Base-by-base conservation (phyloP, 2,113 vertebrate species). In the Corythornis cristatus region DNA sequence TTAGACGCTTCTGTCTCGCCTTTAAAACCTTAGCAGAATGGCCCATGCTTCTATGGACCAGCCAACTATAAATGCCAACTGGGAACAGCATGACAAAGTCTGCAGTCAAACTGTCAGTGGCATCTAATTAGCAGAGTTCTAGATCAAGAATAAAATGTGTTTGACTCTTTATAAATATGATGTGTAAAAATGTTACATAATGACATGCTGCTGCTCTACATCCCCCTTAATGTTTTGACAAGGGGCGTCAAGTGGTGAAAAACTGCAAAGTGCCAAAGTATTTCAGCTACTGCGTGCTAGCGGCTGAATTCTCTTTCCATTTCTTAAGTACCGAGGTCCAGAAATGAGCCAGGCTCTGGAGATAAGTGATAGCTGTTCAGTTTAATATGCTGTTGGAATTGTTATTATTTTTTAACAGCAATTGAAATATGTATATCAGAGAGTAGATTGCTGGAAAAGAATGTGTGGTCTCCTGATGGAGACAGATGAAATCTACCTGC, bases 181-280 rank as follows among this genome's bases (percentile, higher is more conserved):
- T 92, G 89, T 94, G 93, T 71, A 96, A 96, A 96, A 96, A 96
- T 78, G 88, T 96, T 94, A 96, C 71, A 96, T 95, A 96, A 97
- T 92, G 93, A 93, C 94, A 83, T 96, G 93, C 93, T 95, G 93
- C 87, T 90, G 64, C 83, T 83, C 81, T 92, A 90, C 93, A 93
- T 81, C 93, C 88, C 88, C 94, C 93, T 95, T 90, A 91, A 95
- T 94, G 93, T 94, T 94, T 96, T 96, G 94, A 96, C 95, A 96
- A 90, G 88, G 88, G 83, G 91, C 79, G 88, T 92, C 94, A 94
- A 94, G 86, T 74, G 81, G 89, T 91, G 93, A 96, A 96, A 92
- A 96, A 62, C 81, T 87, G 93, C 62, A 7, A 92, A 94, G 88
- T 75, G 83, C 83, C 65, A 54, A 89, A 87, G 87, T 73, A 54